These are phyloP conservation scores for Lindbergichthys nudifrons DNA, from an alignment of 2,797 vertebrate genomes.

Conservation along the genomic window DNA sequence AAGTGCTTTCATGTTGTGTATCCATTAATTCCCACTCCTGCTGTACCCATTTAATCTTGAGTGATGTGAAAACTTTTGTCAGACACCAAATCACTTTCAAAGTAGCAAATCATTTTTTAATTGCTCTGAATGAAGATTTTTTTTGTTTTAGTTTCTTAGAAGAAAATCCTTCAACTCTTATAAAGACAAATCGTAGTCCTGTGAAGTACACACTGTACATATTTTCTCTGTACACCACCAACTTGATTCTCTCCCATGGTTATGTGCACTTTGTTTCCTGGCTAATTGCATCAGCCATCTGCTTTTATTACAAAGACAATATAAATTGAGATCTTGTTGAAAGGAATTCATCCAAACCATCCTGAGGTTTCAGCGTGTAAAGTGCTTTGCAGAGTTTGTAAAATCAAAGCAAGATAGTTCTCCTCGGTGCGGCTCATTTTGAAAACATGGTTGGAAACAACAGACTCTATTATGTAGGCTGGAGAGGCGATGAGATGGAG, in stretches of 20 bases:
- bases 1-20: constrained; percentile 38
- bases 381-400: constrained; percentile 48
- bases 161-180: not conserved
- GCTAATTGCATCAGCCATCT: constrained; percentile 45
- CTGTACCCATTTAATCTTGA: constrained; percentile 28
- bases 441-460: constrained; percentile 62
- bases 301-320: constrained; percentile 40
- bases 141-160: not conserved
- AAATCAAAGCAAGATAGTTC: constrained; percentile 57
- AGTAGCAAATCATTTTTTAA: constrained; percentile 21
- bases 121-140: not conserved
- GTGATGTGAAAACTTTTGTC: constrained; percentile 18
- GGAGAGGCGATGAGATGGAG: constrained; percentile 55
- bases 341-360: constrained; percentile 32
- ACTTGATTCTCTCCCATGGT: constrained; percentile 18
- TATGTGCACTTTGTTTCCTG: constrained; percentile 3
- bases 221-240: not conserved
- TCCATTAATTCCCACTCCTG: constrained; percentile 15
- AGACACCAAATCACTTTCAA: constrained; percentile 16
- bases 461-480: constrained; percentile 65
- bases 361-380: constrained; percentile 29
- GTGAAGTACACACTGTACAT: not conserved
- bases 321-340: constrained; percentile 43
- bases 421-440: constrained; percentile 32
- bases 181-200: not conserved